These are phyloP conservation scores for Bruchidius siliquastri DNA, from an alignment of 2,888 invertebrate genomes.

Conservation along the genomic window DNA sequence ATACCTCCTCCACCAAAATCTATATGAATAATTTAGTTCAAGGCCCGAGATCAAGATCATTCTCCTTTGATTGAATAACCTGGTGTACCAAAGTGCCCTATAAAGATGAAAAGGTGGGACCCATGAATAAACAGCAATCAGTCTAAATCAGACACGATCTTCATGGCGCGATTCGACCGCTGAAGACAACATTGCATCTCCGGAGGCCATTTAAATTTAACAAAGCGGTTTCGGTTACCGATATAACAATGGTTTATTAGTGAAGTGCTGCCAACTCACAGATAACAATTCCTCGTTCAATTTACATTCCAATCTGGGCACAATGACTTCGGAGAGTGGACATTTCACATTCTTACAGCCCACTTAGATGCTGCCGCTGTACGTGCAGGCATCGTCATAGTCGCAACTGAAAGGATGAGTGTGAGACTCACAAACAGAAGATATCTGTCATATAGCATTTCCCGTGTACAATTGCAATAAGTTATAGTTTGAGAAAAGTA, in stretches of 20 bases:
- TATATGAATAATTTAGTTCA: neutral
- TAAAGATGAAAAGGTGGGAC: neutral
- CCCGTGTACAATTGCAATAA: too few relatives aligned
- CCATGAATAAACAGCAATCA: neutral
- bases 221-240: conserved; percentile 43
- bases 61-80: neutral
- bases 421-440: too few relatives aligned
- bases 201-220: neutral
- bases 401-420: too few relatives aligned
- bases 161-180: neutral
- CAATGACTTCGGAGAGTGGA: conserved; percentile 43
- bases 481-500: too few relatives aligned
- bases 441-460: too few relatives aligned
- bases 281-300: conserved; percentile 44
- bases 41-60: neutral
- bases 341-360: conserved; percentile 42
- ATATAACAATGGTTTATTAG: conserved; percentile 47
- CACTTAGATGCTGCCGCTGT: conserved; percentile 25
- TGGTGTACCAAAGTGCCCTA: neutral
- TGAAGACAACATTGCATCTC: neutral
- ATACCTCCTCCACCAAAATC: too few relatives aligned
- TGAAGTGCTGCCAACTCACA: conserved; percentile 41
- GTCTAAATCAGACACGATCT: neutral
- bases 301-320: conserved; percentile 46
- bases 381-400: too few relatives aligned